phyloP scores from a whole-genome alignment of 2,888 invertebrate species.

The Macropis europaea region DNA sequence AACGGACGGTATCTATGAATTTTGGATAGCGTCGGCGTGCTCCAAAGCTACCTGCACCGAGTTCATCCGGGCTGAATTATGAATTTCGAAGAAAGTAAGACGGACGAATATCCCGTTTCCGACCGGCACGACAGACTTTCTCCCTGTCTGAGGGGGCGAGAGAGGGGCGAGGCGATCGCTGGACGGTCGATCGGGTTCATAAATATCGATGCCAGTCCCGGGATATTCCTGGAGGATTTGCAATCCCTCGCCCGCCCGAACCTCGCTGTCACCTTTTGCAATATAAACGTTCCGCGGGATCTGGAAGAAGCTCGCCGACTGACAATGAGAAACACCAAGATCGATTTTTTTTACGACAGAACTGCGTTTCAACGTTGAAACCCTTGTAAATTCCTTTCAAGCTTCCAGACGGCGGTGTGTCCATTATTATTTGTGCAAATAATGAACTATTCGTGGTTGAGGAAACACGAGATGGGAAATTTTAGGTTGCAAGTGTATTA shows the following conservation, averaged over 20 bases:
- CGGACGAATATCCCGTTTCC: conserved; percentile 24
- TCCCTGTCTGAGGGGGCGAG: neutral
- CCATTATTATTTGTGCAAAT: no score
- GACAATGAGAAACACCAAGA: conserved; percentile 50
- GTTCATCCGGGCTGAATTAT: conserved; percentile 34
- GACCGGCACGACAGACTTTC: conserved; percentile 29
- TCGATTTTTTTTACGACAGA: conserved; percentile 44
- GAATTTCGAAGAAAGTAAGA: conserved; percentile 46
- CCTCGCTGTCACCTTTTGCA: conserved; percentile 48
- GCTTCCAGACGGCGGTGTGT: no score
- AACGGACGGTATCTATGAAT: conserved; percentile 33
- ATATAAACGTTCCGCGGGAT: conserved; percentile 54
- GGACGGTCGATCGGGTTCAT: conserved; percentile 39
- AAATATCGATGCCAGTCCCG: conserved; percentile 46
- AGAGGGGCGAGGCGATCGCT: no score
- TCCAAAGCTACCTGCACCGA: no score
- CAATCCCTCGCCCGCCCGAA: conserved; percentile 35
- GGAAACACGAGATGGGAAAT: no score
- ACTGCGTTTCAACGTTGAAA: neutral
- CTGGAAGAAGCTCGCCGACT: conserved; percentile 32
- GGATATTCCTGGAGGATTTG: conserved; percentile 55
- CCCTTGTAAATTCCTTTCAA: no score
- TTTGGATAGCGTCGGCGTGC: neutral
- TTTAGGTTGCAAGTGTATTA: no score
- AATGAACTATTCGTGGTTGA: no score